Evolutionary conservation across 2,888 invertebrate genomes (phyloP).

Genomic region (Drosophila hamatofila): DNA sequence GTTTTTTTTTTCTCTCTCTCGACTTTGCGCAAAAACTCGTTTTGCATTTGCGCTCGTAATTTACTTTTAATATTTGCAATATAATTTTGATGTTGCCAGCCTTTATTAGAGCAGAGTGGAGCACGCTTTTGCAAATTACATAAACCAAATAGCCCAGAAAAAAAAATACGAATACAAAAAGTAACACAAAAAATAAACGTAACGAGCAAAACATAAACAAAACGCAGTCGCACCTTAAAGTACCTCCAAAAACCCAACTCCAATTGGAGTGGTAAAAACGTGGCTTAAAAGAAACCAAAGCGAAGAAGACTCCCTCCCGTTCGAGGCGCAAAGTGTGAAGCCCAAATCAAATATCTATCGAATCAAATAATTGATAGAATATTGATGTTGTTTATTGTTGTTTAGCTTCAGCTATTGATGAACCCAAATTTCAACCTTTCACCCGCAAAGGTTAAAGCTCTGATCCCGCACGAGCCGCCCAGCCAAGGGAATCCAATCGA

Average conservation of each 20-base stretch:
- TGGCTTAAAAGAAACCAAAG: constrained; percentile 21
- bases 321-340: constrained; percentile 50
- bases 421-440: constrained; percentile 58
- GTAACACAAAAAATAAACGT: constrained; percentile 28
- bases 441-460: constrained; percentile 51
- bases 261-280: constrained; percentile 15
- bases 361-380: constrained; percentile 70
- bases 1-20: not conserved
- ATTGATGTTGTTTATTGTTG: constrained; percentile 51
- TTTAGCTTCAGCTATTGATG: constrained; percentile 11
- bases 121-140: constrained; percentile 75
- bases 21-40: constrained; percentile 58
- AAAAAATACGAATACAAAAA: constrained; percentile 3
- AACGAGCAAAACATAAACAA: constrained; percentile 50
- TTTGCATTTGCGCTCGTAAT: constrained; percentile 75
- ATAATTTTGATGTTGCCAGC: constrained; percentile 48
- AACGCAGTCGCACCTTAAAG: constrained; percentile 65
- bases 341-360: constrained; percentile 62
- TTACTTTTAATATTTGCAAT: constrained; percentile 76
- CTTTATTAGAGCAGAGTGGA: constrained; percentile 66
- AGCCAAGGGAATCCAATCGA: constrained; percentile 43
- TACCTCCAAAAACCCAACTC: not conserved
- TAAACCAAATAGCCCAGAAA: constrained; percentile 42
- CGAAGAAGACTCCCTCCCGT: constrained; percentile 20
- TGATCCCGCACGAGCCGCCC: constrained; percentile 73